These are phyloP conservation scores for Xenus cinereus DNA, from an alignment of 2,113 vertebrate species.

Conservation along the genomic window DNA sequence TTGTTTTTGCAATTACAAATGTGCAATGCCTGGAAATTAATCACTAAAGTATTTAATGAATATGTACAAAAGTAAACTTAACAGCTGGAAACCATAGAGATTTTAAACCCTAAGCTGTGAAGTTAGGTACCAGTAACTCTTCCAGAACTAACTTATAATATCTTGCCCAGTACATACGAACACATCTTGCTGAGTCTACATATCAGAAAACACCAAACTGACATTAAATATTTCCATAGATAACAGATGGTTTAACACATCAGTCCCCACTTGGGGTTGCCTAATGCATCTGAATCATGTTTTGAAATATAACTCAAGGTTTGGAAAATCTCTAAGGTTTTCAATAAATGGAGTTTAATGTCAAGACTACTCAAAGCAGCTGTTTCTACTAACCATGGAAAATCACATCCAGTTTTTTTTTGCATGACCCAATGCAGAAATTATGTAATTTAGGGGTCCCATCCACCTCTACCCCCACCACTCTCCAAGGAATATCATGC, in stretches of 20 bases:
- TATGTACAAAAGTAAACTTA: not conserved
- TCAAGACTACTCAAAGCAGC: slow-evolving; percentile 59
- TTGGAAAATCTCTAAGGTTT: slow-evolving; percentile 58
- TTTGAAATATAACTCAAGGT: slow-evolving; percentile 35
- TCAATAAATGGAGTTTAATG: slow-evolving; percentile 55
- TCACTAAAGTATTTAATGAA: not conserved
- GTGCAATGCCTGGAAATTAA: not conserved
- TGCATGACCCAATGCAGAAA: slow-evolving; percentile 47
- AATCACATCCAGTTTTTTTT: slow-evolving; percentile 10
- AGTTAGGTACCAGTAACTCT: not conserved
- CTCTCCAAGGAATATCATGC: not conserved
- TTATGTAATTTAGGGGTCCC: not conserved
- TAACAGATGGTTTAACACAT: slow-evolving; percentile 63
- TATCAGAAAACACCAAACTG: slow-evolving; percentile 34
- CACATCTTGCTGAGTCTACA: slow-evolving; percentile 3
- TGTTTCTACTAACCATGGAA: slow-evolving; percentile 46
- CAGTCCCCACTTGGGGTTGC: slow-evolving; percentile 8
- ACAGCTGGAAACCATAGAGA: slow-evolving; percentile 3
- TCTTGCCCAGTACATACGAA: not conserved
- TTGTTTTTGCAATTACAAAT: not conserved
- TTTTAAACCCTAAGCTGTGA: not conserved
- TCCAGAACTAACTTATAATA: not conserved
- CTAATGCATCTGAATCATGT: slow-evolving; percentile 49
- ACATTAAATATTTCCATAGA: slow-evolving; percentile 43
- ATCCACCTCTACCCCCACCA: not conserved